Conservation (phyloP, 2,888 invertebrate genomes). For the Papilio demoleus region DNA sequence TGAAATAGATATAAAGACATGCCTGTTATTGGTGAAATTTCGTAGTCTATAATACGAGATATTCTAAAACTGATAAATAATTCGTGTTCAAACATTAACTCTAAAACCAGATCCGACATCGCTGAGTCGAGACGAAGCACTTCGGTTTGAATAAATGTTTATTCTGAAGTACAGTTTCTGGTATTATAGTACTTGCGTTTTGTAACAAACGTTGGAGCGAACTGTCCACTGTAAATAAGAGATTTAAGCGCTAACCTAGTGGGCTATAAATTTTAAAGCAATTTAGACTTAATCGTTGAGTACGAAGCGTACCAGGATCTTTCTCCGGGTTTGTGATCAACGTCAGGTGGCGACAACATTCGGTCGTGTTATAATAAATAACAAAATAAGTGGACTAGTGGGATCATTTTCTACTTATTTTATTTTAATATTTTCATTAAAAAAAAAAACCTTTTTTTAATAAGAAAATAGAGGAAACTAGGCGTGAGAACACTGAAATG, state of each 20-base stretch:
- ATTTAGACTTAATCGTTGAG: conserved; percentile 78
- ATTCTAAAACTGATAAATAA: conserved; percentile 13
- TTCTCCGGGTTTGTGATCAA: conserved; percentile 67
- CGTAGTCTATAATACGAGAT: not conserved
- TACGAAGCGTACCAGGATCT: conserved; percentile 72
- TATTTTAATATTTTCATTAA: no score
- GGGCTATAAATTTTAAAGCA: conserved; percentile 75
- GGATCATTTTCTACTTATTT: not conserved
- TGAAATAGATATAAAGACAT: no score
- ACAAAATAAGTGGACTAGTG: not conserved
- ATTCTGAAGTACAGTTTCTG: conserved; percentile 36
- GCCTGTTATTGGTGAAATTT: not conserved
- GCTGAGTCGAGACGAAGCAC: conserved; percentile 12
- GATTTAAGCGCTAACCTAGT: conserved; percentile 60
- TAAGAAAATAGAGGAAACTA: no score
- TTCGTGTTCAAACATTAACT: conserved; percentile 8
- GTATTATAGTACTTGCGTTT: conserved; percentile 41
- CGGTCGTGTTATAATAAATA: conserved; percentile 34
- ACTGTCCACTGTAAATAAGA: conserved; percentile 52
- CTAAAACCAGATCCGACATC: not conserved
- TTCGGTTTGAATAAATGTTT: conserved; percentile 22
- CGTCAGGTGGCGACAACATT: conserved; percentile 60
- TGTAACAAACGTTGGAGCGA: conserved; percentile 49
- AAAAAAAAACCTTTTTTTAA: no score
- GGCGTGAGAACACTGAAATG: no score